A percentile compares a stretch with the other conserved stretches of the same genome.
Evolutionary conservation across 30 jellyfish, hydroid and myxozoan genomes (phyloP).

Genomic region (Aurelia sp.): DNA sequence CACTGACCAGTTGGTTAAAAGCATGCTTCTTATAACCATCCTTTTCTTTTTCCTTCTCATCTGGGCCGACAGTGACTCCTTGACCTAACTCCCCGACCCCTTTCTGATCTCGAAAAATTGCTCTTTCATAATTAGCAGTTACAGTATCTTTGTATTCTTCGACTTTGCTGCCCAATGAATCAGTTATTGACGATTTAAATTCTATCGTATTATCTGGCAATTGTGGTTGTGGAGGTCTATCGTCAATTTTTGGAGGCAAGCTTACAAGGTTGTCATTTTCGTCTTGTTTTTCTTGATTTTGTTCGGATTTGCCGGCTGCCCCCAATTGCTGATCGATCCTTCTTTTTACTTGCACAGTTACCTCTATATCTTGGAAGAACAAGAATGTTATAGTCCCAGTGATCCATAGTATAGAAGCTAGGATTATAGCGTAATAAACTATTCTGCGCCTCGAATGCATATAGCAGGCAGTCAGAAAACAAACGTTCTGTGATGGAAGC

Average conservation of each 20-base stretch:
- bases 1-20: constrained; percentile 91
- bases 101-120: constrained; percentile 49
- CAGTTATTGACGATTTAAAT: too few relatives aligned
- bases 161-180: neutral
- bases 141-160: constrained; percentile 2
- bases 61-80: constrained; percentile 76
- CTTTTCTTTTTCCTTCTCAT: constrained; percentile 92
- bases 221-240: too few relatives aligned
- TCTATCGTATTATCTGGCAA: too few relatives aligned
- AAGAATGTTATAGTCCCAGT: constrained; percentile 87
- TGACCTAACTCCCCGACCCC: constrained; percentile 94
- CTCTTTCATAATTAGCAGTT: constrained; percentile 83
- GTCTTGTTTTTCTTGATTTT: constrained; percentile 39
- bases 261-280: constrained; percentile 8
- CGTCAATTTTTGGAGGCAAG: neutral
- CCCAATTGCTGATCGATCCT: constrained; percentile 57
- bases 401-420: constrained; percentile 91
- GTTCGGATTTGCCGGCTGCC: neutral
- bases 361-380: constrained; percentile 96
- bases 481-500: too few relatives aligned
- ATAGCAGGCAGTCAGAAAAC: neutral
- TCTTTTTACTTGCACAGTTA: constrained; percentile 92
- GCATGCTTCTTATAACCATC: constrained; percentile 95
- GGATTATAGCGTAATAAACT: constrained; percentile 85
- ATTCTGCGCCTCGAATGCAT: constrained; percentile 85